Conservation (phyloP, 2,888 invertebrate genomes). For the Lordiphosa fenestrarum region DNA sequence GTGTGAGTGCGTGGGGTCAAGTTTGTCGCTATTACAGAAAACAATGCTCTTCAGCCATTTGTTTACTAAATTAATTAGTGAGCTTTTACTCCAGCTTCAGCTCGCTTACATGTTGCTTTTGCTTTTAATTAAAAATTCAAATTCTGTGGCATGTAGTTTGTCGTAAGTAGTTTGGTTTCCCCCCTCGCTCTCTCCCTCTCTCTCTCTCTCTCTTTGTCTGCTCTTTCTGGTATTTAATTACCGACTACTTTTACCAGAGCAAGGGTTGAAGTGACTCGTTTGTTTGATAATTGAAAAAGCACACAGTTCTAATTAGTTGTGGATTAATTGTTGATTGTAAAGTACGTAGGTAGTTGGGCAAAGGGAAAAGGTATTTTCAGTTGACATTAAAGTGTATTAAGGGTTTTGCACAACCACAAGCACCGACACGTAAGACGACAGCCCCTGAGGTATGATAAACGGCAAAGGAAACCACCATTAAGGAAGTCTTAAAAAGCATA, state of each 20-base stretch:
- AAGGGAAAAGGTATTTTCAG: too few relatives aligned
- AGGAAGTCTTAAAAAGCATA: too few relatives aligned
- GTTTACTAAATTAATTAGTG: conserved; percentile 49
- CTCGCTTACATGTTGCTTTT: conserved; percentile 20
- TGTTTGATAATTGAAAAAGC: conserved; percentile 49
- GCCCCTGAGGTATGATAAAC: too few relatives aligned
- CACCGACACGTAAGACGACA: too few relatives aligned
- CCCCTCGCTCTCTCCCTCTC: background rate
- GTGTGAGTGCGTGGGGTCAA: conserved; percentile 40
- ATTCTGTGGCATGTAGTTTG: conserved; percentile 23
- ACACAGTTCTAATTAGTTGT: conserved; percentile 52
- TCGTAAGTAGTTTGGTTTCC: conserved; percentile 11
- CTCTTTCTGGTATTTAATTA: conserved; percentile 38
- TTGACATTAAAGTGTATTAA: too few relatives aligned
- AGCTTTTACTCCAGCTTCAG: conserved; percentile 14
- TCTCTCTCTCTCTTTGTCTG: too few relatives aligned
- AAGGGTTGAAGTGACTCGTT: conserved; percentile 9
- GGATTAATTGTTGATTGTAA: conserved; percentile 46
- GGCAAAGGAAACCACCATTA: too few relatives aligned
- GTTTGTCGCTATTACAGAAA: conserved; percentile 20
- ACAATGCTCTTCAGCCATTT: conserved; percentile 26
- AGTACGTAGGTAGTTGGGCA: background rate
- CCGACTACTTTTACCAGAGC: conserved; percentile 27
- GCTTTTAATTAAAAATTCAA: conserved; percentile 55
- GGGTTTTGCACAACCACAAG: too few relatives aligned